Percentiles rank a stretch among this genome's conserved stretches.
Evolutionary conservation across 2,888 invertebrate genomes (phyloP).

Genomic region (Lasioglossum malachurum): DNA sequence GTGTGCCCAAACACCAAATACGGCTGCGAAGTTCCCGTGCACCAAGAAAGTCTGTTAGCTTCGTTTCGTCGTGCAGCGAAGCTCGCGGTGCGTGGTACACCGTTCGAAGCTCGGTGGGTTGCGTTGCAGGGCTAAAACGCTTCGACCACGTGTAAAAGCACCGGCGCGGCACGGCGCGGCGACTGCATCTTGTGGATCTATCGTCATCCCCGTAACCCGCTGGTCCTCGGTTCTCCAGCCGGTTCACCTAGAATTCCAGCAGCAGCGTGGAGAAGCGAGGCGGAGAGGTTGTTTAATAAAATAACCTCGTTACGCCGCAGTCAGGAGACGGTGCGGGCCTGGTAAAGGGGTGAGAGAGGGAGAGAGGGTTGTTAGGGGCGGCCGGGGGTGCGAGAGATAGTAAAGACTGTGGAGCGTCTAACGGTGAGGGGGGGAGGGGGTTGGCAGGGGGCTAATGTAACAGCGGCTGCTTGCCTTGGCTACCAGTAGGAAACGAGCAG

Average conservation of each 20-base stretch:
- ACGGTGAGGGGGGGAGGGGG: slow-evolving; percentile 28
- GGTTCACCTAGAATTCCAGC: slow-evolving; percentile 59
- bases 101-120: not conserved
- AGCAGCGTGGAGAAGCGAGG: slow-evolving; percentile 17
- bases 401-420: slow-evolving; percentile 47
- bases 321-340: slow-evolving; percentile 52
- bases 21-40: not conserved
- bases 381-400: slow-evolving; percentile 38
- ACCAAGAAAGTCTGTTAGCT: not conserved
- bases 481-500: slow-evolving; percentile 51
- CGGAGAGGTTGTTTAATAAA: slow-evolving; percentile 82
- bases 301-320: slow-evolving; percentile 81
- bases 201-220: slow-evolving; percentile 13
- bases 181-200: not conserved
- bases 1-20: not conserved
- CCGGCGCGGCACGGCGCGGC: not conserved
- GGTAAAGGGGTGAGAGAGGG: slow-evolving; percentile 34
- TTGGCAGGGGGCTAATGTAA: slow-evolving; percentile 57
- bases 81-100: not conserved
- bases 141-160: slow-evolving; percentile 4
- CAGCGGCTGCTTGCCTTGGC: slow-evolving; percentile 61
- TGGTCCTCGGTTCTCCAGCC: slow-evolving; percentile 19
- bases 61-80: not conserved
- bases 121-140: not conserved
- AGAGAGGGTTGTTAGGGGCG: slow-evolving; percentile 16